These are phyloP conservation scores for Ectropis crepuscularia DNA, from an alignment of 2,888 invertebrate genomes.

Conservation along the genomic window DNA sequence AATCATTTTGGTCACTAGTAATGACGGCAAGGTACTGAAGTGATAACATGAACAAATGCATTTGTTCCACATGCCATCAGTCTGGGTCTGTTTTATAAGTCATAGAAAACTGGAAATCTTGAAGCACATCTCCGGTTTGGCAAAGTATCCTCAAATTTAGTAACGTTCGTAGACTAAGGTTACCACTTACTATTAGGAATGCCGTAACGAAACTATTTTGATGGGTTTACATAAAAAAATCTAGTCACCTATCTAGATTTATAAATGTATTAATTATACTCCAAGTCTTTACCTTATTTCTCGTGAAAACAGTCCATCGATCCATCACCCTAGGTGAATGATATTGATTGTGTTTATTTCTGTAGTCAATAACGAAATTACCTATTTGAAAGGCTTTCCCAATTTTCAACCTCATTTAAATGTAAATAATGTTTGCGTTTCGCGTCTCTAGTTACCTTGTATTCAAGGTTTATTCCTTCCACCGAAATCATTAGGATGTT, in stretches of 20 bases:
- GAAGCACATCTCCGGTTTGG: too few species aligned
- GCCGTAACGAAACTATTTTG: too few species aligned
- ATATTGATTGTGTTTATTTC: conserved; percentile 27
- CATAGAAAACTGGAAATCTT: too few species aligned
- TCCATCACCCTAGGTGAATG: conserved; percentile 17
- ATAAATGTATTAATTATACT: conserved; percentile 4
- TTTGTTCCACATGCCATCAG: too few species aligned
- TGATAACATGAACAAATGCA: too few species aligned
- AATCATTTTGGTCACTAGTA: too few species aligned
- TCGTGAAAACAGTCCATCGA: conserved; percentile 19
- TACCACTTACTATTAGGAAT: too few species aligned
- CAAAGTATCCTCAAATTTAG: too few species aligned
- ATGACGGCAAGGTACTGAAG: too few species aligned
- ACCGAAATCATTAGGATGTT: conserved; percentile 43
- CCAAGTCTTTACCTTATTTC: conserved; percentile 14
- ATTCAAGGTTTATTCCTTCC: conserved; percentile 22
- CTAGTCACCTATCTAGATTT: conserved; percentile 8
- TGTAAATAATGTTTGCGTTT: conserved; percentile 18
- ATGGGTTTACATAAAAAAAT: too few species aligned
- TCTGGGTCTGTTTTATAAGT: too few species aligned
- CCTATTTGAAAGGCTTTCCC: conserved; percentile 21
- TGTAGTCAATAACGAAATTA: conserved; percentile 20
- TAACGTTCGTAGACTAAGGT: too few species aligned
- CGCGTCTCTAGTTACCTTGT: conserved; percentile 21
- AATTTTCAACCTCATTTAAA: conserved; percentile 28